A percentile compares a stretch with the other conserved stretches of the same genome.
These are phyloP conservation scores for Eristalinus sepulchralis DNA, from an alignment of 2,888 invertebrate species.

Conservation along the genomic window DNA sequence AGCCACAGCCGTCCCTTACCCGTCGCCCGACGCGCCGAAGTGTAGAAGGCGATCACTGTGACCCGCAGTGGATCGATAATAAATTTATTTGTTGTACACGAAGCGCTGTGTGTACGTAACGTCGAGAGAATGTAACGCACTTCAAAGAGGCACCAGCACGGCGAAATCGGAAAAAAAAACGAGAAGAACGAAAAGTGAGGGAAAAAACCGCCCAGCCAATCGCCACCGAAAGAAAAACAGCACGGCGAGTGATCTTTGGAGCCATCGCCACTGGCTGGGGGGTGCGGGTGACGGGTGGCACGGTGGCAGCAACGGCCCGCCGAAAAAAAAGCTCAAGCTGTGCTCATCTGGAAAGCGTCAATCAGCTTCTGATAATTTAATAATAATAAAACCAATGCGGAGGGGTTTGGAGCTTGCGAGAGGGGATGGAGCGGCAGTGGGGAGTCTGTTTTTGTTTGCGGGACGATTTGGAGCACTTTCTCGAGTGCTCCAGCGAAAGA, in stretches of 20 bases:
- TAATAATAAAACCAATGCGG: conserved; percentile 61
- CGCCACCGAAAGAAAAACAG: conserved; percentile 58
- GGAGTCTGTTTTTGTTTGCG: conserved; percentile 61
- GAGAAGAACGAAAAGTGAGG: background rate
- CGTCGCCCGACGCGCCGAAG: background rate
- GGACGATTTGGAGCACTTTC: conserved; percentile 68
- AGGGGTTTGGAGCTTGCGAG: background rate
- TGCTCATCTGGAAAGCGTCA: conserved; percentile 71
- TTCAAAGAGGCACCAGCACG: conserved; percentile 52
- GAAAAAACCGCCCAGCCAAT: conserved; percentile 17
- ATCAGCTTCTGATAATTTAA: conserved; percentile 71
- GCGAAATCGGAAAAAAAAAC: conserved; percentile 6
- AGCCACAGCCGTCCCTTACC: background rate
- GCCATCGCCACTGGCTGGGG: background rate
- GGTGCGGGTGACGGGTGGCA: background rate
- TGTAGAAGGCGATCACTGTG: conserved; percentile 53
- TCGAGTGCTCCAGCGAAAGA: conserved; percentile 46
- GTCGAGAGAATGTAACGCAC: conserved; percentile 63
- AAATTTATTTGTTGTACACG: conserved; percentile 63
- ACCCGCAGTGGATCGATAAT: conserved; percentile 64
- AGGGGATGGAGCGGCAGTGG: background rate
- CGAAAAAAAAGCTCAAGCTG: conserved; percentile 70
- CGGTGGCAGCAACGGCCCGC: conserved; percentile 4
- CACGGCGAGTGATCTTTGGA: conserved; percentile 45
- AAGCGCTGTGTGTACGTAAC: conserved; percentile 34